Evolutionary conservation across 92 coral and sea anemone genomes (phyloP).

Genomic region (Paragorgia papillata): DNA sequence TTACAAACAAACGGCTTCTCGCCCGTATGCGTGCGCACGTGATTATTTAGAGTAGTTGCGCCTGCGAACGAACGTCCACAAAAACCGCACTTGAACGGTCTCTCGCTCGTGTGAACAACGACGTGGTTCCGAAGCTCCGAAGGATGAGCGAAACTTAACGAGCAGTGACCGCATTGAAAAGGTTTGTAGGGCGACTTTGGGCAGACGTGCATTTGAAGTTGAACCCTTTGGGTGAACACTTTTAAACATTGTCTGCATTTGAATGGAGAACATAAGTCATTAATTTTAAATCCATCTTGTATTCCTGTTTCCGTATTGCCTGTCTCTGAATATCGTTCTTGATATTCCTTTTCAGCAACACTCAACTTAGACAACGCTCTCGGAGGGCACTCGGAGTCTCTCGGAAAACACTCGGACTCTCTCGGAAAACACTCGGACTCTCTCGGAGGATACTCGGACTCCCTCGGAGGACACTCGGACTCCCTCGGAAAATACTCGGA

Average conservation of each 20-base stretch:
- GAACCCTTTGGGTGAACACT: slow-evolving; percentile 87
- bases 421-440: neutral
- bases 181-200: slow-evolving; percentile 81
- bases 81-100: slow-evolving; percentile 94
- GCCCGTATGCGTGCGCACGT: slow-evolving; percentile 96
- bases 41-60: slow-evolving; percentile 94
- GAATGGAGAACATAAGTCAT: slow-evolving; percentile 78
- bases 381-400: neutral
- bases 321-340: neutral
- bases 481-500: too few relatives aligned
- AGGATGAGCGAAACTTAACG: slow-evolving; percentile 73
- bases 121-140: slow-evolving; percentile 87
- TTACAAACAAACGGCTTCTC: slow-evolving; percentile 78
- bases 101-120: slow-evolving; percentile 87
- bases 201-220: slow-evolving; percentile 91
- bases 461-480: neutral
- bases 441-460: neutral
- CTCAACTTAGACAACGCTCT: neutral
- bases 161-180: slow-evolving; percentile 96
- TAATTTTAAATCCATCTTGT: neutral
- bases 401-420: neutral
- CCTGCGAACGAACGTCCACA: slow-evolving; percentile 97
- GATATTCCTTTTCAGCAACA: neutral
- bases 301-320: neutral
- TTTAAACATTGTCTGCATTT: slow-evolving; percentile 90